These are phyloP conservation scores for Cephus rjabovi DNA, from an alignment of 2,888 invertebrate genomes.

Conservation along the genomic window DNA sequence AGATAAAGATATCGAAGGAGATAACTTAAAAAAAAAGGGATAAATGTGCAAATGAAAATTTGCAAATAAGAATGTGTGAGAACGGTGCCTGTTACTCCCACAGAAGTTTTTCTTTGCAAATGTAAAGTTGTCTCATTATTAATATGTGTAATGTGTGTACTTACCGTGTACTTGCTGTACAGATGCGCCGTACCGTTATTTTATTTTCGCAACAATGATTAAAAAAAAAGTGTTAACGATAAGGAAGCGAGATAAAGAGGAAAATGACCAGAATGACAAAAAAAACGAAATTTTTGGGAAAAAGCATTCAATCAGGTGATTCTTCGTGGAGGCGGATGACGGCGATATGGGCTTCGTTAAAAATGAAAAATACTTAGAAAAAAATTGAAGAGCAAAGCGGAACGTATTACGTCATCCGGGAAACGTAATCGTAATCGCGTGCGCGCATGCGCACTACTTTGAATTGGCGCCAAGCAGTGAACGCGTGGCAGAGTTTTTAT, in stretches of 20 bases:
- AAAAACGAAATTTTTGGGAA: constrained; percentile 4
- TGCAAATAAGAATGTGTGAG: constrained; percentile 13
- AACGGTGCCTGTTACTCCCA: constrained; percentile 35
- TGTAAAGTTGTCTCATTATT: constrained; percentile 26
- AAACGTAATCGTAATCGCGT: background rate
- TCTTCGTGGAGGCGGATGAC: background rate
- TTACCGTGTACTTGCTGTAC: constrained; percentile 19
- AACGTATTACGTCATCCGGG: background rate
- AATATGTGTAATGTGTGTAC: constrained; percentile 19
- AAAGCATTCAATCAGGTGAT: constrained; percentile 27
- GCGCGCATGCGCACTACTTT: constrained; percentile 8
- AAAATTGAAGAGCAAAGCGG: background rate
- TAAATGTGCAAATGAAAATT: constrained; percentile 11
- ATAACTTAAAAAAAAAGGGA: background rate
- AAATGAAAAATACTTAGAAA: background rate
- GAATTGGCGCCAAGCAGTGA: constrained; percentile 22
- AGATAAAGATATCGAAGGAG: background rate
- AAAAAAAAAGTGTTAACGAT: background rate
- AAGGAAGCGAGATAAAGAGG: constrained; percentile 15
- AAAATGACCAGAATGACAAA: constrained; percentile 25
- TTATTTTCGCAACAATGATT: constrained; percentile 36
- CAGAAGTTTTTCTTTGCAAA: constrained; percentile 25
- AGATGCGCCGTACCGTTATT: constrained; percentile 35
- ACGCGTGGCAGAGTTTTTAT: constrained; percentile 51
- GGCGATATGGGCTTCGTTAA: background rate